These are phyloP conservation scores for Centropristis striata DNA, from an alignment of 2,113 vertebrate genomes.

Conservation along the genomic window DNA sequence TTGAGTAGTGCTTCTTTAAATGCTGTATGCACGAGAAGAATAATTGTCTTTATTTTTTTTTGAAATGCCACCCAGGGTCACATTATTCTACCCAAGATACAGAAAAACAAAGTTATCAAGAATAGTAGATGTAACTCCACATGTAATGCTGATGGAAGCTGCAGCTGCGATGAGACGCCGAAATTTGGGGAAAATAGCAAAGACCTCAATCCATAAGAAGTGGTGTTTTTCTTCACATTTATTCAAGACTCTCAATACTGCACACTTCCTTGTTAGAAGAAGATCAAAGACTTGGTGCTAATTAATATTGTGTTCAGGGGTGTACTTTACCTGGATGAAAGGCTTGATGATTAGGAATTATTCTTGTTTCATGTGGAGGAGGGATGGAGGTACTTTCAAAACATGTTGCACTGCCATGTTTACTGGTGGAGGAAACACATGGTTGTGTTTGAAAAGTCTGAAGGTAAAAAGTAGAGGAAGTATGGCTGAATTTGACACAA, in stretches of 20 bases:
- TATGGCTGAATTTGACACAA: neutral
- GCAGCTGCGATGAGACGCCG: slow-evolving; percentile 6
- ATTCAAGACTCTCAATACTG: slow-evolving; percentile 22
- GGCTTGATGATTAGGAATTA: slow-evolving; percentile 44
- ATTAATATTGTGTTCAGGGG: slow-evolving; percentile 66
- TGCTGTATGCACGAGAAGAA: slow-evolving; percentile 43
- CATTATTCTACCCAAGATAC: slow-evolving; percentile 7
- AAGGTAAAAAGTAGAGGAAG: neutral
- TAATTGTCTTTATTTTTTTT: slow-evolving; percentile 44
- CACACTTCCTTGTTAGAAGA: slow-evolving; percentile 45
- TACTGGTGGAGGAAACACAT: neutral
- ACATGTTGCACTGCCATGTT: slow-evolving; percentile 22
- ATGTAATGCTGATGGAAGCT: neutral
- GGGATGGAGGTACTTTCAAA: slow-evolving; percentile 23
- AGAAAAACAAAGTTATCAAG: slow-evolving; percentile 25
- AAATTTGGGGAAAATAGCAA: slow-evolving; percentile 38
- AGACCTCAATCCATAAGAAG: slow-evolving; percentile 62
- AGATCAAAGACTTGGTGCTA: slow-evolving; percentile 66
- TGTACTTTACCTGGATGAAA: slow-evolving; percentile 73
- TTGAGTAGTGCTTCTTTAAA: slow-evolving; percentile 20
- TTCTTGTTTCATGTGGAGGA: slow-evolving; percentile 38
- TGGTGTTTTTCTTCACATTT: slow-evolving; percentile 31
- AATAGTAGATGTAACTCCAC: slow-evolving; percentile 13
- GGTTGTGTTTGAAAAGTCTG: neutral
- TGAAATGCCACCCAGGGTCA: slow-evolving; percentile 48